A percentile compares a stretch with the other conserved stretches of the same genome.
phyloP scores from a whole-genome alignment of 2,797 vertebrate species.

The Sternarchorhynchus goeldii region DNA sequence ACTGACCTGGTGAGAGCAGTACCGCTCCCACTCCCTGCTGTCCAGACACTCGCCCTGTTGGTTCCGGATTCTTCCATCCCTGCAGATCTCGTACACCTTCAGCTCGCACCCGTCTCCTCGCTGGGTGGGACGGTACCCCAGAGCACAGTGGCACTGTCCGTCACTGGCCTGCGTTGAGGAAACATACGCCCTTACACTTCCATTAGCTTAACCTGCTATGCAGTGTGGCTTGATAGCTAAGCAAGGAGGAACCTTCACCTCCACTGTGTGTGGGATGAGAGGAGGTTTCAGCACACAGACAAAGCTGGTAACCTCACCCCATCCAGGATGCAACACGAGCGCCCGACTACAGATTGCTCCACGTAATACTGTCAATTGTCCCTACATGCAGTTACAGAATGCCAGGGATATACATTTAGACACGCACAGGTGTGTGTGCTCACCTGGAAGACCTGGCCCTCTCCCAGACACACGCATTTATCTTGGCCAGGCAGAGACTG shows the following conservation, averaged over 20 bases:
- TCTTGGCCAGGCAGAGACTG: conserved; percentile 81
- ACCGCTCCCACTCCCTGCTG: conserved; percentile 77
- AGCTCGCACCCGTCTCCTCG: conserved; percentile 69
- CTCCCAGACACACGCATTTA: conserved; percentile 74
- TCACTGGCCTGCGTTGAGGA: conserved; percentile 76
- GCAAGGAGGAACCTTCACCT: conserved; percentile 52
- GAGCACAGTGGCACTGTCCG: conserved; percentile 78
- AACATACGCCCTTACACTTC: not conserved
- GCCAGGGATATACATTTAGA: not conserved
- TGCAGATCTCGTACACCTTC: conserved; percentile 73
- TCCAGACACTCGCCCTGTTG: conserved; percentile 85
- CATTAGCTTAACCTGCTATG: not conserved
- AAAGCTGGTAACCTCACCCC: conserved; percentile 60
- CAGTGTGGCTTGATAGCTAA: conserved; percentile 2
- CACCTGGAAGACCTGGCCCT: conserved; percentile 86
- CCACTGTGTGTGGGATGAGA: conserved; percentile 47
- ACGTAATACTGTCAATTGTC: conserved; percentile 6
- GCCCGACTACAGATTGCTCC: conserved; percentile 42
- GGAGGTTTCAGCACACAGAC: conserved; percentile 45
- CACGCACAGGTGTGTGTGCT: conserved; percentile 8
- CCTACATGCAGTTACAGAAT: not conserved
- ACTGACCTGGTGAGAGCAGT: conserved; percentile 83
- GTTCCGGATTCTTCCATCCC: conserved; percentile 72
- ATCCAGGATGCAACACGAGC: conserved; percentile 54
- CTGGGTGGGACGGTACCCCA: conserved; percentile 66